Conservation (phyloP, 2,797 vertebrate species). For the Hephaestus fuliginosus region DNA sequence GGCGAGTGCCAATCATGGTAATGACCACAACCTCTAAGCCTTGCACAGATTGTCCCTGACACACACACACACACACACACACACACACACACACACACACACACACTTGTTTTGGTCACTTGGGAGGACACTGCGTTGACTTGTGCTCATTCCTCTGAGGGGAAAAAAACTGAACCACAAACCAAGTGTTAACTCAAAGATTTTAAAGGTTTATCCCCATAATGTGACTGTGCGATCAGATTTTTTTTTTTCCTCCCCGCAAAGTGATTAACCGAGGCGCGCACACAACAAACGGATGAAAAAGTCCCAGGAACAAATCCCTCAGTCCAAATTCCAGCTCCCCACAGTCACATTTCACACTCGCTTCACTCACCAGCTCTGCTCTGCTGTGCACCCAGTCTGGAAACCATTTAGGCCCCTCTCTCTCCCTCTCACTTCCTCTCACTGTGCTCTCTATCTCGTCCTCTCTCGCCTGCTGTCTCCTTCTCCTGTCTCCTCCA, state of each 20-base stretch:
- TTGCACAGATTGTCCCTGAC: slow-evolving; percentile 79
- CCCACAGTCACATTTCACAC: slow-evolving; percentile 72
- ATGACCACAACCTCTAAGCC: slow-evolving; percentile 81
- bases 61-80: slow-evolving; percentile 30
- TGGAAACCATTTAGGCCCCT: slow-evolving; percentile 78
- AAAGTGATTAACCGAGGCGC: slow-evolving; percentile 32
- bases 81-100: slow-evolving; percentile 28
- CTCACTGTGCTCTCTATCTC: slow-evolving; percentile 27
- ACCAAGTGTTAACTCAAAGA: neutral
- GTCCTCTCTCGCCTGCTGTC: slow-evolving; percentile 15
- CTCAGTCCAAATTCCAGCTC: slow-evolving; percentile 65
- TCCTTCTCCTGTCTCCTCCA: slow-evolving; percentile 37
- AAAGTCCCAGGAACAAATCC: slow-evolving; percentile 59
- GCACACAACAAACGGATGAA: slow-evolving; percentile 38
- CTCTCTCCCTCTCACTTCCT: slow-evolving; percentile 47
- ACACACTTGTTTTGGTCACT: slow-evolving; percentile 37
- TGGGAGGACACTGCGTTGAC: slow-evolving; percentile 22
- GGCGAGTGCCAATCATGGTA: slow-evolving; percentile 78
- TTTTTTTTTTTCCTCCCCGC: neutral
- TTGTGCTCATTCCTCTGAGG: slow-evolving; percentile 6
- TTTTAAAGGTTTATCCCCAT: slow-evolving; percentile 9
- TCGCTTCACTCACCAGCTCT: slow-evolving; percentile 57
- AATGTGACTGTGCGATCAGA: slow-evolving; percentile 20
- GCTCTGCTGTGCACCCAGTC: slow-evolving; percentile 57
- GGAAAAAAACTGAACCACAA: neutral